Conservation (phyloP, 2,888 invertebrate genomes). For the Agrilus mali region DNA sequence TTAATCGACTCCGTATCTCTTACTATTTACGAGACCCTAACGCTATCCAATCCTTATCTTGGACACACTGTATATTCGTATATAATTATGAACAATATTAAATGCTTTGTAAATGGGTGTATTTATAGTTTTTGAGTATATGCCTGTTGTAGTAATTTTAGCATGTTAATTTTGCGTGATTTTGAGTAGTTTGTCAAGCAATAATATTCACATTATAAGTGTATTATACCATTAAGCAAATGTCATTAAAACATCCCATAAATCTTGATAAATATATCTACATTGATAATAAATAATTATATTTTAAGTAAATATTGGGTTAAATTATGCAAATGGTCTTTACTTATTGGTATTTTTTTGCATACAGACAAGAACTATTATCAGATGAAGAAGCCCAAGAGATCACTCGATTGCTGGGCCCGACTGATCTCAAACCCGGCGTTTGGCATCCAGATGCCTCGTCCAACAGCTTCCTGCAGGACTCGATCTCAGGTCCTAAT, state of each 20-base stretch:
- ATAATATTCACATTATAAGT: background rate
- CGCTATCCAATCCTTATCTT: no score
- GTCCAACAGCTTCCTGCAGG: conserved; percentile 24
- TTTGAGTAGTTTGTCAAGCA: background rate
- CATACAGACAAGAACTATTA: conserved; percentile 60
- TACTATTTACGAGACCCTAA: no score
- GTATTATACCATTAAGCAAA: background rate
- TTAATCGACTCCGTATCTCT: no score
- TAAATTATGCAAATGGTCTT: background rate
- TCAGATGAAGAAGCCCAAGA: conserved; percentile 87
- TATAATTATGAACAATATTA: no score
- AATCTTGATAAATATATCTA: no score
- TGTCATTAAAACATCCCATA: no score
- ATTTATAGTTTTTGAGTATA: no score
- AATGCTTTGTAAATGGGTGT: no score
- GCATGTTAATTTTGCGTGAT: no score
- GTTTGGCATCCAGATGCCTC: conserved; percentile 33
- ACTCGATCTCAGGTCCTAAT: conserved; percentile 39
- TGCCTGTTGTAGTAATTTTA: no score
- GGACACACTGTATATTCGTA: no score
- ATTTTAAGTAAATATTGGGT: background rate
- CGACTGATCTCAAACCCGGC: conserved; percentile 7
- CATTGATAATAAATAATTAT: background rate
- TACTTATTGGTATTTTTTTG: conserved; percentile 13
- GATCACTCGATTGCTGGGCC: conserved; percentile 59